Evolutionary conservation across 2,888 invertebrate species (phyloP).

Genomic region (Andrena dorsata): DNA sequence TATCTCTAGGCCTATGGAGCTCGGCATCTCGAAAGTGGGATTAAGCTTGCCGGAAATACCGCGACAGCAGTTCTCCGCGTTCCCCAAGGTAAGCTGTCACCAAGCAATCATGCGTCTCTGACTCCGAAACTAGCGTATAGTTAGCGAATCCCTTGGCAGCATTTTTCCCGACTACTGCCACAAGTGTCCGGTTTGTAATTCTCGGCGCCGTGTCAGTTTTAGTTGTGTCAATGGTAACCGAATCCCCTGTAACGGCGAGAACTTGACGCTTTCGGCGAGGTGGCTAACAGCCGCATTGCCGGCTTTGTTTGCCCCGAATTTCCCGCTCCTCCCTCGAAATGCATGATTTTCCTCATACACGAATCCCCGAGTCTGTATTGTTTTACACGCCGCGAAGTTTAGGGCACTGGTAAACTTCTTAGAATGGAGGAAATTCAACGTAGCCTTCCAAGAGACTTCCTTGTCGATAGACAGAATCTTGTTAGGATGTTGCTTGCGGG

Average conservation of each 20-base stretch:
- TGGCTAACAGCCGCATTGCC: not conserved
- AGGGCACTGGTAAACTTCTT: conserved; percentile 11
- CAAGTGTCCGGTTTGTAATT: too few relatives aligned
- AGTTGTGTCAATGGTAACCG: too few relatives aligned
- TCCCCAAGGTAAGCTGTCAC: conserved; percentile 75
- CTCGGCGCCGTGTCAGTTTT: too few relatives aligned
- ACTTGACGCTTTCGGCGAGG: not conserved
- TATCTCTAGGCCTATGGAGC: conserved; percentile 67
- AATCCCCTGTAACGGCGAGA: too few relatives aligned
- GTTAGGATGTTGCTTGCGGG: not conserved
- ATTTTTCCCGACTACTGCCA: too few relatives aligned
- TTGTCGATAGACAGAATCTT: not conserved
- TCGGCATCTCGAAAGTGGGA: conserved; percentile 75
- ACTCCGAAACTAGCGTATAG: not conserved
- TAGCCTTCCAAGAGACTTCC: not conserved
- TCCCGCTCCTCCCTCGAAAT: not conserved
- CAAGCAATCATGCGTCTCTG: conserved; percentile 13
- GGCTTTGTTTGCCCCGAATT: not conserved
- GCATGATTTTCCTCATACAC: not conserved
- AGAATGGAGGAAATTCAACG: not conserved
- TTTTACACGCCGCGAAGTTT: not conserved
- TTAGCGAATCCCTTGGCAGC: not conserved
- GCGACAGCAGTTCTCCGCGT: conserved; percentile 71
- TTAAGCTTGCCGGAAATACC: conserved; percentile 74
- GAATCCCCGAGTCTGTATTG: not conserved